A percentile compares a stretch with the other conserved stretches of the same genome.
Conservation (phyloP, 2,888 invertebrate genomes). For the Drosophila histrio region DNA sequence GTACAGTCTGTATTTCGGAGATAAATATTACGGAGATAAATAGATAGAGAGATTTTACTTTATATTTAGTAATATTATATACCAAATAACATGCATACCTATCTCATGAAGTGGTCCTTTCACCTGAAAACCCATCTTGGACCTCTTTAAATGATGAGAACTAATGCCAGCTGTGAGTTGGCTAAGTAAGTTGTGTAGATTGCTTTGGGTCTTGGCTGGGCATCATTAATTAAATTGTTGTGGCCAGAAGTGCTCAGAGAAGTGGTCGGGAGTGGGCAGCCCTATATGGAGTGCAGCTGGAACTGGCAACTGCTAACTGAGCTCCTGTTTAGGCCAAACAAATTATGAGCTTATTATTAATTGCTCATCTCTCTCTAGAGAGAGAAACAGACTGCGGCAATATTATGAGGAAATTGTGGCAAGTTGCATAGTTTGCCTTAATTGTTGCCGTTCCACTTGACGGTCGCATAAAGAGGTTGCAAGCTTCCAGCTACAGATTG, state of each 20-base stretch:
- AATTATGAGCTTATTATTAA: conserved; percentile 84
- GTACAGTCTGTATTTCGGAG: no score
- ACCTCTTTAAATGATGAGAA: conserved; percentile 42
- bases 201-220: conserved; percentile 28
- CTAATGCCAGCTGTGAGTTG: conserved; percentile 42
- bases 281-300: conserved; percentile 29
- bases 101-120: neutral
- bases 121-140: neutral
- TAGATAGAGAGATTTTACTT: no score
- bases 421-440: conserved; percentile 72
- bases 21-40: no score
- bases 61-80: neutral
- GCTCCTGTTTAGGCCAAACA: conserved; percentile 71
- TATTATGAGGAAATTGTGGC: conserved; percentile 75
- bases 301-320: conserved; percentile 13
- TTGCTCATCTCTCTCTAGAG: conserved; percentile 60
- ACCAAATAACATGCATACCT: neutral
- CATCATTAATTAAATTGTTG: conserved; percentile 80
- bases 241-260: conserved; percentile 31
- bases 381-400: conserved; percentile 26
- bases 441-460: conserved; percentile 74
- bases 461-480: conserved; percentile 32
- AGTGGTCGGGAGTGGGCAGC: conserved; percentile 24
- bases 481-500: conserved; percentile 7
- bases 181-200: conserved; percentile 9